Evolutionary conservation across 2,113 vertebrate species (phyloP).

Genomic region (Rhinolophus sinicus): DNA sequence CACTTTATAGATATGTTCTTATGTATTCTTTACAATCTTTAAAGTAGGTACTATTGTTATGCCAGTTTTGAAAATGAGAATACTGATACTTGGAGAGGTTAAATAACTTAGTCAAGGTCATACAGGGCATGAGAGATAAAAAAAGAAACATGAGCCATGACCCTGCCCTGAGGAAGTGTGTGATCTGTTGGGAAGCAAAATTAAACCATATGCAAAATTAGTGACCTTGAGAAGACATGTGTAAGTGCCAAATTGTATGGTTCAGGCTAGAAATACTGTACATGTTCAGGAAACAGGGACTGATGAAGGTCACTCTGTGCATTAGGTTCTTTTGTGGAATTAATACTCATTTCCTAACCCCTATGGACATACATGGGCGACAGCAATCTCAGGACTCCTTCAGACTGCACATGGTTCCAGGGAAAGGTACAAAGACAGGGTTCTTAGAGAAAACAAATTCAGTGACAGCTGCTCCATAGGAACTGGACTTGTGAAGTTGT

Average conservation of each 20-base stretch:
- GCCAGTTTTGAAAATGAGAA: conserved; percentile 3
- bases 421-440: neutral
- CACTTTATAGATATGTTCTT: neutral
- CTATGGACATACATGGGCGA: neutral
- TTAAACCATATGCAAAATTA: neutral
- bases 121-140: neutral
- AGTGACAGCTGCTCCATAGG: neutral
- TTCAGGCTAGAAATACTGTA: neutral
- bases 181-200: conserved; percentile 20
- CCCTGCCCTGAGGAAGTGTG: neutral
- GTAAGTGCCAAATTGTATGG: neutral
- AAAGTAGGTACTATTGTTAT: neutral
- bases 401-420: neutral
- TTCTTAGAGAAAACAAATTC: neutral
- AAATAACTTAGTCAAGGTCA: conserved; percentile 2
- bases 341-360: neutral
- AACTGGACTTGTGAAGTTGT: neutral
- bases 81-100: neutral
- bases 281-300: neutral
- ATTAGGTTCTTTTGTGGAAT: neutral
- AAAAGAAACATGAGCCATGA: neutral
- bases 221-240: neutral
- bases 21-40: neutral
- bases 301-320: neutral
- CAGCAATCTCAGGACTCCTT: neutral